Evolutionary conservation across 2,888 invertebrate genomes (phyloP), one percentile per base, ranked within the genome.

Genomic region (Rotaria sp.): DNA sequence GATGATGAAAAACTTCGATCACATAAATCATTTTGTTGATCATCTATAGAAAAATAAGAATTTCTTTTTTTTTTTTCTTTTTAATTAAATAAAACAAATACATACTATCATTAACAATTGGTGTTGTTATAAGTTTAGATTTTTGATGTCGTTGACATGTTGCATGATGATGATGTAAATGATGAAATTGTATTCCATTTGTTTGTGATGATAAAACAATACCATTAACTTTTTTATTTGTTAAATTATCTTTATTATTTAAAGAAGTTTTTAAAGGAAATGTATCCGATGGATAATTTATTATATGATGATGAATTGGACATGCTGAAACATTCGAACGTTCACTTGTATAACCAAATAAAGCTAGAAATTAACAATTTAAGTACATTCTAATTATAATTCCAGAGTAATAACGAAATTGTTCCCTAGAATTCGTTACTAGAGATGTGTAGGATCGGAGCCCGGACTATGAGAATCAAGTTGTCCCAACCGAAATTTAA

Each of bases 1-100:
- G 67, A 67, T 26, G 67, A 67, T 24, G 38, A 74, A 80, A 80
- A 80, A 80, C 80, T 80, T 80, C 80, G 41, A 80, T 80, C 80
- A 45, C 80, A 80, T 13, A 80, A 80, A n/a, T 80, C 80, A n/a
- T 26, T 45, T 45, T 45, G 41, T 45, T 45, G 41, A 45, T 80
- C 80, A n/a, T n/a, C 80, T 80, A 45, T 2, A 41, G 3, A 26
- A 35, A 55, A 30, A 24, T 45, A 45, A 5, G 45, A 45, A 45
- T 5, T 45, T 11, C 5, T 45, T 45, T 45, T 45, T 45, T 50
- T 50, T 15, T 15, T 3, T 0, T 3, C 10, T 50, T 45, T 45
- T 45, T 11, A 8, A 45, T 41, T 24, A 5, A 21, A 15, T 38
- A 1, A 75, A 11, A 24, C 8, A 38, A 15, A 45, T 45, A 80